Percentiles rank a stretch among this genome's conserved stretches.
Evolutionary conservation across 2,113 vertebrate species (phyloP).

Genomic region (Eonycteris spelaea): DNA sequence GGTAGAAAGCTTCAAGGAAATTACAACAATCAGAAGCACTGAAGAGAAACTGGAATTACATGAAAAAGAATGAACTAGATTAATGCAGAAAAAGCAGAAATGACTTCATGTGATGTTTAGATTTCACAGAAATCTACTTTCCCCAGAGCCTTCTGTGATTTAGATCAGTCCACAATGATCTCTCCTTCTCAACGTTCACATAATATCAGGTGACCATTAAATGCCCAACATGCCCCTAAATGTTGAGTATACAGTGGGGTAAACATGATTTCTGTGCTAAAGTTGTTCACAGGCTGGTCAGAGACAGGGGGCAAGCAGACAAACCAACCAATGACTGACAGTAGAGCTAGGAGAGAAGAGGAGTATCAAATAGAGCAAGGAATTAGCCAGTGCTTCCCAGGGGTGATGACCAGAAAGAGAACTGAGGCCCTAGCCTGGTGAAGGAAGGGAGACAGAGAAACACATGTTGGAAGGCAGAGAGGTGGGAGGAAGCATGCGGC

Average conservation of each 20-base stretch:
- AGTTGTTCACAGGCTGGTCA: rapidly evolving
- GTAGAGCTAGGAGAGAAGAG: background rate
- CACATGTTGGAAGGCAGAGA: background rate
- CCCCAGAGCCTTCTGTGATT: background rate
- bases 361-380: background rate
- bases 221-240: background rate
- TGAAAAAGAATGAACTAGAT: background rate
- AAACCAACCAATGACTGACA: background rate
- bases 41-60: background rate
- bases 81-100: background rate
- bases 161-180: background rate
- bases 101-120: background rate
- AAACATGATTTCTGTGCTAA: background rate
- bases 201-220: background rate
- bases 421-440: background rate
- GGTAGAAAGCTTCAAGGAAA: background rate
- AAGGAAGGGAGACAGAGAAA: background rate
- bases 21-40: background rate
- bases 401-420: background rate
- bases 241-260: background rate
- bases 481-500: no score
- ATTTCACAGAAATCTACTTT: background rate
- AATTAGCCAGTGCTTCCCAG: background rate
- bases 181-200: background rate
- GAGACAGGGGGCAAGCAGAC: background rate